Base-by-base conservation (phyloP, 1,140 invertebrate genomes). In the Camponotus pennsylvanicus region DNA sequence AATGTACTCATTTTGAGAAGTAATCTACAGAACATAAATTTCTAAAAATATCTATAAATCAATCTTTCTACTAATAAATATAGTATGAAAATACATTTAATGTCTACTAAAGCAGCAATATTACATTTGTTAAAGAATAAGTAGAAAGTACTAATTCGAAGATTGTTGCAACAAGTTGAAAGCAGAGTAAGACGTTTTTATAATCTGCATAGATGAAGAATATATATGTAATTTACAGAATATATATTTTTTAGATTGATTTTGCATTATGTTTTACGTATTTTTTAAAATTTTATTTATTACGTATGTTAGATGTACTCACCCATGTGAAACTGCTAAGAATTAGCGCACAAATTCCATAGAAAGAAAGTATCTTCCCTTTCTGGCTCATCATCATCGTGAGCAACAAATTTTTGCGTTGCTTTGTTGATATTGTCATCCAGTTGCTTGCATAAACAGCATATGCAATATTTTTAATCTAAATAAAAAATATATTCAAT, bases 251-350 rank as follows among this genome's bases (percentile, higher is more conserved):
- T 8, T 57, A 3, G 9, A 42, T 71, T 34, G 3, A 15, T 55
- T 71, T 18, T 42, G n/a, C 5, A 67, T 67, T 18, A 18, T 55
- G 32, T 3, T 9, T 71, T n/a, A 55, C 55, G 27, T 27, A 27
- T 9, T 42, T 13, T 55, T 73, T 37, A 3, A 4, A 32, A 1
- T 80, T 42, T 11, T 27, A 27, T 6, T 8, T 27, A n/a, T n/a
- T 66, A n/a, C 5, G 45, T 64, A 64, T 37, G 1, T 45, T 40
- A 13, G 11, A 0, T 57, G 34, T 79, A 49, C 66, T 86, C 9
- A 86, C 84, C 84, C 77, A 86, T 13, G 77, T 86, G 9, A 86
- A 86, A 57, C n/a, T 80, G 34, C 9, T 37, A 15, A 86, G 77
- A 63, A 37, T 3, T 27, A 86, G 37, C 7, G 66, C 27, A 37